Base-by-base conservation (phyloP, 2,797 vertebrate genomes). In the Gobionotothen gibberifrons region DNA sequence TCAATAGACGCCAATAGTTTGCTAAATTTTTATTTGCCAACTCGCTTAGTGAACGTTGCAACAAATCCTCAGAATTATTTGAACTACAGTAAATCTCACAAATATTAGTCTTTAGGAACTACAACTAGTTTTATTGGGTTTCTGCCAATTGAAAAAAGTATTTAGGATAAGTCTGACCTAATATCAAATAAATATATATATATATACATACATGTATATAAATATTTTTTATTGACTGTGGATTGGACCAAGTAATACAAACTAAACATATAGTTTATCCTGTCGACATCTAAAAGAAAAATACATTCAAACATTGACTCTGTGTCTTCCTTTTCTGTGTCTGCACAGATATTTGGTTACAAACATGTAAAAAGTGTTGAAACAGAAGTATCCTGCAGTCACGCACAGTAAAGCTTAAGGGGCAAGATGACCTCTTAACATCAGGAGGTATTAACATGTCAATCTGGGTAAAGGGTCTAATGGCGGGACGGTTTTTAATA, bases 401-500 rank as follows among this genome's bases (percentile, higher is more conserved):
- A 48, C 43, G 36, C n/a, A 22, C 47, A 7, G 32, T 54, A 9
- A 32, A 61, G 51, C 51, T 43, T 39, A 22, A 60, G 51, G 52
- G 42, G 1, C 15, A 13, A 60, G 16, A 40, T 13, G 62, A 61
- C 40, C 32, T 15, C 6, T 46, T 11, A 29, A 52, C 26, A 60
- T 29, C 43, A 43, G 7, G 19, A 0, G 36, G 19, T 59, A 40
- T 39, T 7, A 43, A 29, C n/a, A 43, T 57, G 43, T 39, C 3
- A 16, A 16, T n/a, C 5, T 44, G 3, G 39, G 36, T 49, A 19
- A 58, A 51, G 42, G 43, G 55, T 61, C 29, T 16, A 42, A 29
- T 26, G 17, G 17, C 42, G 10, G 32, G 9, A 22, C 15, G 10
- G 17, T 60, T 74, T 56, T 79, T 59, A 76, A 76, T 71, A 46